Evolutionary conservation across 1,140 invertebrate species (phyloP).

Genomic region (Drosophila cardini): DNA sequence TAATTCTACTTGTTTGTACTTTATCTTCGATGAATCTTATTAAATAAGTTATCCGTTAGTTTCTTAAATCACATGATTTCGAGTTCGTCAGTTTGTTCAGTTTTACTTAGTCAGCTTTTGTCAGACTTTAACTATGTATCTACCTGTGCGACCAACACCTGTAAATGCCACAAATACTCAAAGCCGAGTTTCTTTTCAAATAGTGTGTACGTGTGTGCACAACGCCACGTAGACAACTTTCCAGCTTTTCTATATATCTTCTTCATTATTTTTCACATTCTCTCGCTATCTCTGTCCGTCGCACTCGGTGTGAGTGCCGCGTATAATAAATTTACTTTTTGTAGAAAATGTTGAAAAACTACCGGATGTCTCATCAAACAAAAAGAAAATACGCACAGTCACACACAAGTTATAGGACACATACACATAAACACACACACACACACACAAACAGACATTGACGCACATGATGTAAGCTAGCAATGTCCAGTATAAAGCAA

Average conservation of each 20-base stretch:
- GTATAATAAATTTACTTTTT: conserved; percentile 71
- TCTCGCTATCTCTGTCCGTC: conserved; percentile 4
- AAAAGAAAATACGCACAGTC: conserved; percentile 56
- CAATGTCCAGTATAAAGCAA: conserved; percentile 65
- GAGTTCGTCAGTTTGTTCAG: background rate
- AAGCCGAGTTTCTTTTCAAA: background rate
- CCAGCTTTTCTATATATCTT: conserved; percentile 10
- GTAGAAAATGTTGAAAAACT: conserved; percentile 56
- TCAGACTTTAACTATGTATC: background rate
- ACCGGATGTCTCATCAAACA: conserved; percentile 50
- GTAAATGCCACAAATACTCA: conserved; percentile 2
- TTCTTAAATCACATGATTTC: background rate
- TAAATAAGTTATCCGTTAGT: background rate
- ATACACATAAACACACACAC: conserved; percentile 20
- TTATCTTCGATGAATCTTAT: background rate
- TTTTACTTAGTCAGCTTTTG: background rate
- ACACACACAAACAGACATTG: background rate
- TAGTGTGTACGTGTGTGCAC: conserved; percentile 3
- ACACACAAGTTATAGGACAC: conserved; percentile 6
- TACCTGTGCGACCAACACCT: conserved; percentile 2
- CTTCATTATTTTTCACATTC: background rate
- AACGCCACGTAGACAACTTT: conserved; percentile 35
- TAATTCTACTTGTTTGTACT: background rate
- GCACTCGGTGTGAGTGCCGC: conserved; percentile 30
- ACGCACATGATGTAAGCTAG: conserved; percentile 32